These are phyloP conservation scores for Syngnathoides biaculeatus DNA, from an alignment of 2,113 vertebrate genomes.

Conservation along the genomic window DNA sequence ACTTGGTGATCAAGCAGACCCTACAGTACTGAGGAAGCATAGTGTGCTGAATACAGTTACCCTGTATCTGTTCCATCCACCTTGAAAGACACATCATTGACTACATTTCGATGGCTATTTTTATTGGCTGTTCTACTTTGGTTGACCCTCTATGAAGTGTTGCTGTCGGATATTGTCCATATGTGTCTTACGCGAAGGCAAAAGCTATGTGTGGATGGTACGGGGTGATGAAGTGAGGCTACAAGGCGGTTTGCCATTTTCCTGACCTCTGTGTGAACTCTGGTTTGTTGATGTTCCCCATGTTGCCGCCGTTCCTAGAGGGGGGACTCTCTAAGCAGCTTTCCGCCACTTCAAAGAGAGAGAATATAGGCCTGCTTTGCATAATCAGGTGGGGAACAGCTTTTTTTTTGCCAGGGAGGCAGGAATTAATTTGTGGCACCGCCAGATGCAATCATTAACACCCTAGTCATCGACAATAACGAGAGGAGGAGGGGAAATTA, in stretches of 20 bases:
- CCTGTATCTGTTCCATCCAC: constrained; percentile 10
- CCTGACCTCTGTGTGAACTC: constrained; percentile 72
- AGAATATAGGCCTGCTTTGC: constrained; percentile 78
- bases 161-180: constrained; percentile 18
- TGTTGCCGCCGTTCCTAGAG: constrained; percentile 64
- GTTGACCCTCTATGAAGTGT: constrained; percentile 33
- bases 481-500: constrained; percentile 47
- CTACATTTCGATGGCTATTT: constrained; percentile 51
- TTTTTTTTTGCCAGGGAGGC: constrained; percentile 75
- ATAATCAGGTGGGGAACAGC: constrained; percentile 77
- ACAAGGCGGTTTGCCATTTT: constrained; percentile 52
- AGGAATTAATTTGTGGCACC: constrained; percentile 72
- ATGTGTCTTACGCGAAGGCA: constrained; percentile 1
- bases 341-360: constrained; percentile 73
- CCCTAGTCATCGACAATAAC: constrained; percentile 60
- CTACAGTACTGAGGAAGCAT: constrained; percentile 11
- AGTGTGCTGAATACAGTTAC: constrained; percentile 22
- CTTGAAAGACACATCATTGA: constrained; percentile 26
- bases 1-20: background rate
- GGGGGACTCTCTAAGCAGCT: constrained; percentile 70
- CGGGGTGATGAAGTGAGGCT: constrained; percentile 41
- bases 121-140: constrained; percentile 51
- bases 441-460: constrained; percentile 74
- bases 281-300: constrained; percentile 61
- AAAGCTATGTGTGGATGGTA: constrained; percentile 3